Base-by-base conservation (phyloP, 2,888 invertebrate species). In the Chorisops tibialis region DNA sequence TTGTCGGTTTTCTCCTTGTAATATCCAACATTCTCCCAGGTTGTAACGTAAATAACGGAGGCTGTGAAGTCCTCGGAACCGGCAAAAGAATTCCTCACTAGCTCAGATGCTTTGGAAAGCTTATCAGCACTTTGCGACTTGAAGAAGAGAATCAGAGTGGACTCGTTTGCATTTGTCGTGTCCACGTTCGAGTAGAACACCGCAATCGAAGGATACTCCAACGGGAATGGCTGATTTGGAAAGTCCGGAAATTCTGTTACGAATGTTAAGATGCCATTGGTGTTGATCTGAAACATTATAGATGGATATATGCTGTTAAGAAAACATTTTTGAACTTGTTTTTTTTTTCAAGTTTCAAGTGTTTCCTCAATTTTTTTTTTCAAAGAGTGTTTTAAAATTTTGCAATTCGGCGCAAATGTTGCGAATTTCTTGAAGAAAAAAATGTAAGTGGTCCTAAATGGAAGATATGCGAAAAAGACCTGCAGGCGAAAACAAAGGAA, bases 101-200 rank as follows among this genome's bases (percentile, higher is more conserved):
- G 84, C 62, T 84, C 82, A 22, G 86, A 85, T 0, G 90, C 90
- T 75, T 87, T 84, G 56, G 81, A 72, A 24, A 90, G 72, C n/a
- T 85, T 74, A 43, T 81, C 81, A 0, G 81, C 77, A 65, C 86
- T 82, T 65, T 83, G 77, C 0, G 87, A 85, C 74, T 89, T 86
- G 66, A 85, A 82, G 73, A 89, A 91, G 69, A 85, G 88, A 66
- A 96, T 85, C 4, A 81, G 79, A 11, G 96, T 93, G 1, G 84
- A 80, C 9, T 79, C 80, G 62, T 75, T 73, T 12, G 67, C 69
- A 12, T 67, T 69, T 1, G 87, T 82, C 0, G 89, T 92, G 74
- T 97, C 96, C 4, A 96, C 85, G 76, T 97, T 96, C 0, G 93
- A 86, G 75, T 96, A 94, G 69, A 96, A 88, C 0, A 92, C 91